These are phyloP conservation scores for Salticus scenicus DNA, from an alignment of 2,888 invertebrate genomes.

Conservation along the genomic window DNA sequence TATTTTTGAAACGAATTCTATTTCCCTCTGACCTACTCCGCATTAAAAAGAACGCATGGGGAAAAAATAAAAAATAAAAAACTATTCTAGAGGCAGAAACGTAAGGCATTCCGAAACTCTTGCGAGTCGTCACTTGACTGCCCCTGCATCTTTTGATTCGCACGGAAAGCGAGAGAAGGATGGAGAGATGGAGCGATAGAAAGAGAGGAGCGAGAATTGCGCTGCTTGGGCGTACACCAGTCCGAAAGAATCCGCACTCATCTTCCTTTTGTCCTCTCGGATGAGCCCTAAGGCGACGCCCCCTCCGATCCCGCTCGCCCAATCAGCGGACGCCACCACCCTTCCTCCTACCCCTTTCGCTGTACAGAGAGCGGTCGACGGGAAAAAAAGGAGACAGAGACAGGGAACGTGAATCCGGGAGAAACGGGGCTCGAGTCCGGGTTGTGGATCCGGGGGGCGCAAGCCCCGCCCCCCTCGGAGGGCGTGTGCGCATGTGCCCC, in stretches of 20 bases:
- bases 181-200: background rate
- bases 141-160: conserved; percentile 5
- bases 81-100: background rate
- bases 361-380: background rate
- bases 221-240: conserved; percentile 36
- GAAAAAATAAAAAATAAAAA: too few species aligned
- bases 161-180: background rate
- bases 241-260: conserved; percentile 25
- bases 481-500: conserved; percentile 68
- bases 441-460: conserved; percentile 24
- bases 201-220: background rate
- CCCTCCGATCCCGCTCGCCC: conserved; percentile 41
- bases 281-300: conserved; percentile 65
- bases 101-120: too few species aligned
- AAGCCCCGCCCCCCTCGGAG: conserved; percentile 54
- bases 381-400: background rate
- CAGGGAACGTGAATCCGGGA: background rate
- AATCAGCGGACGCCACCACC: conserved; percentile 39
- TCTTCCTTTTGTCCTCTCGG: conserved; percentile 60
- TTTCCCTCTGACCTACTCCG: background rate
- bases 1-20: background rate
- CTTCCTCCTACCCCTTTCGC: background rate
- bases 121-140: background rate
- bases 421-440: background rate
- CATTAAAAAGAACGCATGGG: background rate